A percentile compares a stretch with the other conserved stretches of the same genome.
Evolutionary conservation across 2,113 vertebrate species (phyloP).

Genomic region (Notothenia coriiceps): DNA sequence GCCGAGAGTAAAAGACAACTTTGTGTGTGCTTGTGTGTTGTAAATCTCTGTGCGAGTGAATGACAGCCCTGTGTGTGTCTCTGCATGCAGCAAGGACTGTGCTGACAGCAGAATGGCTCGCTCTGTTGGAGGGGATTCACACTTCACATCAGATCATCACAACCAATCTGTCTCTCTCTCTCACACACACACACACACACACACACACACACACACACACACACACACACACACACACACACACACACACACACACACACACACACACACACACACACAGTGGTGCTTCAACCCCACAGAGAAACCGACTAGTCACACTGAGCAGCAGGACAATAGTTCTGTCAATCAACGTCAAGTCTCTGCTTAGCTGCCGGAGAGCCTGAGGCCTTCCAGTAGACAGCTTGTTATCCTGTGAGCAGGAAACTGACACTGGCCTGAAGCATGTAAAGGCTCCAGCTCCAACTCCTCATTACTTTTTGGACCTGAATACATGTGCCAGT

Average conservation of each 20-base stretch:
- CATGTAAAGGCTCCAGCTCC: constrained; percentile 16
- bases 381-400: constrained; percentile 44
- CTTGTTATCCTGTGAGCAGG: constrained; percentile 25
- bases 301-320: constrained; percentile 49
- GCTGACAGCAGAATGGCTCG: constrained; percentile 70
- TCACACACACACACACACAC: constrained; percentile 24
- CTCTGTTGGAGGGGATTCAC: constrained; percentile 69
- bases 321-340: constrained; percentile 66
- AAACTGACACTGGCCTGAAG: constrained; percentile 34
- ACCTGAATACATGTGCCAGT: constrained; percentile 31
- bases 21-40: constrained; percentile 23
- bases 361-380: constrained; percentile 38
- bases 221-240: constrained; percentile 11
- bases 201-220: constrained; percentile 18
- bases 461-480: constrained; percentile 19
- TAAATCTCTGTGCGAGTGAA: constrained; percentile 48
- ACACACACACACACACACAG: constrained; percentile 8
- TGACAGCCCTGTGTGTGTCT: constrained; percentile 64
- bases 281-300: constrained; percentile 37
- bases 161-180: constrained; percentile 23
- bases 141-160: constrained; percentile 57
- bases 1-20: neutral
- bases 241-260: neutral
- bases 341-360: constrained; percentile 65
- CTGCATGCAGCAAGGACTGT: constrained; percentile 54